These are phyloP conservation scores for Smittia aterrima DNA, from an alignment of 2,888 invertebrate species.

Conservation along the genomic window DNA sequence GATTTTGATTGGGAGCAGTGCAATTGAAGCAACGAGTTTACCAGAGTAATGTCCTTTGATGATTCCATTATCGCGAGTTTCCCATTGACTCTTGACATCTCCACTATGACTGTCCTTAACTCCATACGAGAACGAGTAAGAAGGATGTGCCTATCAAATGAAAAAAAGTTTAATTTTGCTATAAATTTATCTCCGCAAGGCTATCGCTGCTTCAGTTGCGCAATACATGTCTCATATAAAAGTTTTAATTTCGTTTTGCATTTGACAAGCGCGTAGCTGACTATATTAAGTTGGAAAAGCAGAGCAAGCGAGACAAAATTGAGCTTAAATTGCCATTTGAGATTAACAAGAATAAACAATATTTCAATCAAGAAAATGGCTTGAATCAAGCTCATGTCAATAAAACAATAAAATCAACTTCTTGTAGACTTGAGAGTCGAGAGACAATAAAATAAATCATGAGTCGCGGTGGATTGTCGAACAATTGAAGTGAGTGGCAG, in stretches of 20 bases:
- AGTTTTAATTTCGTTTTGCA: background rate
- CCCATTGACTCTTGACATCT: conserved; percentile 61
- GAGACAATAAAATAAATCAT: conserved; percentile 6
- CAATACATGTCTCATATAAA: background rate
- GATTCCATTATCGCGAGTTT: conserved; percentile 57
- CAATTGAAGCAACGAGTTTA: no score
- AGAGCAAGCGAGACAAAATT: background rate
- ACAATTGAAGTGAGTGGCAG: background rate
- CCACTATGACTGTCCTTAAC: conserved; percentile 60
- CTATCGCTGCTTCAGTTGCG: background rate
- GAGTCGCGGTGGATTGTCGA: background rate
- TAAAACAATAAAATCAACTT: conserved; percentile 11
- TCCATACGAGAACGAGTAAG: conserved; percentile 60
- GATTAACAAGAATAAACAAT: background rate
- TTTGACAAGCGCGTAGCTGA: background rate
- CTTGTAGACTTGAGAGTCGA: background rate
- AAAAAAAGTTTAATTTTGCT: background rate
- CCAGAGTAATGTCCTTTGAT: conserved; percentile 58
- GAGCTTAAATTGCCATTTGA: background rate
- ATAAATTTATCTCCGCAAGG: no score
- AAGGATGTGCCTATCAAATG: conserved; percentile 55
- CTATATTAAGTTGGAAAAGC: background rate
- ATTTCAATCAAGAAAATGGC: background rate
- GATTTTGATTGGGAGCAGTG: background rate
- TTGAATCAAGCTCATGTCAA: background rate